Percentiles rank a stretch among this genome's conserved stretches.
Evolutionary conservation across 1,140 invertebrate species (phyloP).

Genomic region (Batillaria attramentaria): DNA sequence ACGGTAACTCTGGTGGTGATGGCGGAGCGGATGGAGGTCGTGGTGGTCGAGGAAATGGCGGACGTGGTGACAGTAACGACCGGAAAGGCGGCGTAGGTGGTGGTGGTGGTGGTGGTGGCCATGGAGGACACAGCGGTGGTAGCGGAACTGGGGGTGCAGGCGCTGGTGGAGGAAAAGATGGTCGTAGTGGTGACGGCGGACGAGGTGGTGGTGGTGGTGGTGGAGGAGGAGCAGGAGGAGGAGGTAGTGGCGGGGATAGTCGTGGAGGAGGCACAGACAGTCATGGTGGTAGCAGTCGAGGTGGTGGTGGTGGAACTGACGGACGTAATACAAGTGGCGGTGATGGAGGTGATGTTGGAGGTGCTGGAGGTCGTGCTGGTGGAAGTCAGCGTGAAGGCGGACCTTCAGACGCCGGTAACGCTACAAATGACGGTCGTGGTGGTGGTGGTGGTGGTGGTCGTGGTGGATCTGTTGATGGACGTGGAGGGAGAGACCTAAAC

Average conservation of each 20-base stretch:
- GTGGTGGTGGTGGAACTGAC: background rate
- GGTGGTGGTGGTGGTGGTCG: too few relatives aligned
- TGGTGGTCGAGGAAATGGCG: background rate
- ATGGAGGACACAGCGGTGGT: background rate
- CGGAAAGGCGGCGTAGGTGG: background rate
- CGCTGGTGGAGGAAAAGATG: background rate
- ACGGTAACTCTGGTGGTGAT: background rate
- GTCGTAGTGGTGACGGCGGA: background rate
- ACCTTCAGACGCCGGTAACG: too few relatives aligned
- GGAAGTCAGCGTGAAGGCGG: too few relatives aligned
- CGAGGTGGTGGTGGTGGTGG: background rate
- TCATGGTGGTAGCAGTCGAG: background rate
- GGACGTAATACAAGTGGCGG: background rate
- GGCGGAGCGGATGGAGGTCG: background rate
- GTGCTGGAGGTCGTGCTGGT: background rate
- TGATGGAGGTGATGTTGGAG: background rate
- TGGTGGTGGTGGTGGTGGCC: slow-evolving; percentile 5
- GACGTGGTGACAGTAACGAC: background rate
- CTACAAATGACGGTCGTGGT: too few relatives aligned
- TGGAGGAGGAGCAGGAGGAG: background rate
- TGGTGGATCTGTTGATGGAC: too few relatives aligned
- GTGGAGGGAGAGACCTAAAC: too few relatives aligned
- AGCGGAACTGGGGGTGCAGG: background rate
- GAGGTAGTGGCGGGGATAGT: background rate
- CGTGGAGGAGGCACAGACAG: background rate